Evolutionary conservation across 2,113 vertebrate species (phyloP), one percentile per base, ranked within the genome.

Genomic region (Odocoileus hemionus): DNA sequence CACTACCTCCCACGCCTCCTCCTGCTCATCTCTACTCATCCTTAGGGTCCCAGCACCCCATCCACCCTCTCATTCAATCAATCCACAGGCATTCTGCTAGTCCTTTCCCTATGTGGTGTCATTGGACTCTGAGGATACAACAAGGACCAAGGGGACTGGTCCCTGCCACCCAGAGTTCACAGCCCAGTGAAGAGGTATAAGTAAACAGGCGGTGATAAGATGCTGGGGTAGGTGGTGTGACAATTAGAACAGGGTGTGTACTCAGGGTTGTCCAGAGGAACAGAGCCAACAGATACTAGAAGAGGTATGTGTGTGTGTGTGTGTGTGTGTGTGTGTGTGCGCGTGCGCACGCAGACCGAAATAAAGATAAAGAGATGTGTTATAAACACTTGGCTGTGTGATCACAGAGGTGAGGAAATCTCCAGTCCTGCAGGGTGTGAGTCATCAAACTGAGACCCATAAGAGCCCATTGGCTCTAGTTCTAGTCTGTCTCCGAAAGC

Each of bases 91-190:
- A 55, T 28, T 82, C 52, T 52, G 45, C 25, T 26, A 17, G 87
- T 28, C 9, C 19, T 10, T 5, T 33, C 17, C 26, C 21, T 12
- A 15, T 0, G 0, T 45, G 26, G 0, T n/a, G n/a, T 7, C 9
- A 0, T 7, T 15, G 16, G 43, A 43, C 28, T 6, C n/a, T 6
- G 19, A 78, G 47, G 11, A 8, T 8, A 30, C 3, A 2, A 21
- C 54, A 57, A 16, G 3, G 6, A 84, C 57, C 1, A 12, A 47
- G 36, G 33, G 50, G 43, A 82, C 26, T 17, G 36, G 33, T n/a
- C 21, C 39, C 50, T 39, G 23, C 4, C 23, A 1, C 10, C 54
- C 25, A 17, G 61, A 60, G 55, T 54, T 36, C 39, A 14, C 0
- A 14, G 30, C 47, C 76, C 43, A 39, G 45, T 14, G 47, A 92